Conservation (phyloP, 2,888 invertebrate genomes). For the Rugalucina vietnamica region DNA sequence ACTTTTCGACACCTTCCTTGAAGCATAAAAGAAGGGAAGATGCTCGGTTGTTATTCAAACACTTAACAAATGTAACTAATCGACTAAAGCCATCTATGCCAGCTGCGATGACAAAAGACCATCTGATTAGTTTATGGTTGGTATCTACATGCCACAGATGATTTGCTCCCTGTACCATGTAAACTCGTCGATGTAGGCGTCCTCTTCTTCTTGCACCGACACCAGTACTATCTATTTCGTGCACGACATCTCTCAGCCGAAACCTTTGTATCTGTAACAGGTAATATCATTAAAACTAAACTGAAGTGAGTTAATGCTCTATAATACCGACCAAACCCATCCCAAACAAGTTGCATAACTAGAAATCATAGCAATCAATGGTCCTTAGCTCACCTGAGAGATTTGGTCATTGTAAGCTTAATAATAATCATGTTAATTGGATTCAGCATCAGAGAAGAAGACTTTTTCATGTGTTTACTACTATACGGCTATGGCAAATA, state of each 20-base stretch:
- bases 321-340: too few species aligned
- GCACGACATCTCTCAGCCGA: constrained; percentile 19
- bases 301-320: too few species aligned
- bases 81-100: constrained; percentile 58
- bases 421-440: too few species aligned
- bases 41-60: constrained; percentile 46
- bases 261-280: constrained; percentile 16
- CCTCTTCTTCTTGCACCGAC: constrained; percentile 3
- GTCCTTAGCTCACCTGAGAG: too few species aligned
- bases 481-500: too few species aligned
- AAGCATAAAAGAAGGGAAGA: constrained; percentile 42
- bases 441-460: too few species aligned
- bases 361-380: too few species aligned
- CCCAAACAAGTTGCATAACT: too few species aligned
- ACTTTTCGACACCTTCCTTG: constrained; percentile 5
- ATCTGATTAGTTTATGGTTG: constrained; percentile 53
- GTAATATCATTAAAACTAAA: too few species aligned
- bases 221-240: background rate
- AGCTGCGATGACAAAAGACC: constrained; percentile 47
- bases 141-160: constrained; percentile 57
- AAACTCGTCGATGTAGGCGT: constrained; percentile 20
- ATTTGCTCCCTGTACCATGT: constrained; percentile 43
- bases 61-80: constrained; percentile 33
- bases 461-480: too few species aligned
- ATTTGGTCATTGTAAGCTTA: too few species aligned